phyloP scores from a whole-genome alignment of 1,140 invertebrate species.

The Rhizoglyphus robini region DNA sequence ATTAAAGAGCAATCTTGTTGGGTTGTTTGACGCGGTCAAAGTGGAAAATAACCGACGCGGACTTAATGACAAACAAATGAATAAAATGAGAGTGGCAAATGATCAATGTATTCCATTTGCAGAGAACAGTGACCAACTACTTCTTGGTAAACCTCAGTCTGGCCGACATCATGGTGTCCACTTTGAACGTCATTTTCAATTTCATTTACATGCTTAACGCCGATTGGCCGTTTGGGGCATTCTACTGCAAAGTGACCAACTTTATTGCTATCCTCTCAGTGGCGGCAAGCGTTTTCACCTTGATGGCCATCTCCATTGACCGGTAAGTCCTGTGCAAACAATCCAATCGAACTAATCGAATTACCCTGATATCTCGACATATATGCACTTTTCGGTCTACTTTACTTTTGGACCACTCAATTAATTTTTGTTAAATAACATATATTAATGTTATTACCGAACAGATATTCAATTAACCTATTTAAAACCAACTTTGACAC shows the following conservation, averaged over 20 bases:
- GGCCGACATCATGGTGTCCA: slow-evolving; percentile 79
- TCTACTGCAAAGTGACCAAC: slow-evolving; percentile 86
- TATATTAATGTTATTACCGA: no score
- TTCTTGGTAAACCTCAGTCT: slow-evolving; percentile 86
- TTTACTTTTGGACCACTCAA: no score
- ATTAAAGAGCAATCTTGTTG: no score
- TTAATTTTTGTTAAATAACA: no score
- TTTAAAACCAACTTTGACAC: no score
- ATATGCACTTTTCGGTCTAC: no score
- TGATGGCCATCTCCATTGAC: slow-evolving; percentile 29
- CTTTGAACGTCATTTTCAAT: slow-evolving; percentile 82
- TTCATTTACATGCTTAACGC: slow-evolving; percentile 80
- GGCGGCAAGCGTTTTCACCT: slow-evolving; percentile 40
- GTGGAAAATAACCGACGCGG: no score
- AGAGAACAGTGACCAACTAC: slow-evolving; percentile 85
- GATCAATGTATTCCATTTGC: not conserved
- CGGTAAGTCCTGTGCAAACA: not conserved
- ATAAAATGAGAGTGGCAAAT: not conserved
- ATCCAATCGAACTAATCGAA: no score
- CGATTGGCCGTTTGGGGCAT: slow-evolving; percentile 81
- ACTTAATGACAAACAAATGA: no score
- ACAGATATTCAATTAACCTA: no score
- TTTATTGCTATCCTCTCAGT: slow-evolving; percentile 83
- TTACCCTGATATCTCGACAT: no score
- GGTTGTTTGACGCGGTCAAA: no score